Evolutionary conservation across 2,888 invertebrate species (phyloP).

Genomic region (Mechanitis mazaeus): DNA sequence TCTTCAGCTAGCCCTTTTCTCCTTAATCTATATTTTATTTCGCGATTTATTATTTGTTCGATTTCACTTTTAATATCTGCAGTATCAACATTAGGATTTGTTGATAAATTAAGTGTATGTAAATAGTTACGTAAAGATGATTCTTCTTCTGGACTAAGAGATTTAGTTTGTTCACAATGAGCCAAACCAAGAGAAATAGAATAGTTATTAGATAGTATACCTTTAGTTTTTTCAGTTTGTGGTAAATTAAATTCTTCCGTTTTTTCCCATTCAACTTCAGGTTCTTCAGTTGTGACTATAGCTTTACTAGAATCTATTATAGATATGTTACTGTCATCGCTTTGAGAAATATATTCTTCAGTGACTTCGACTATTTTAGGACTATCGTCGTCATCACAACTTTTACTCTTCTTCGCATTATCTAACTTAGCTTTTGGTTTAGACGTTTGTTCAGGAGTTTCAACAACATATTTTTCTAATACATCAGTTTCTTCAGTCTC

Average conservation of each 20-base stretch:
- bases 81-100: constrained; percentile 57
- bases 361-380: constrained; percentile 65
- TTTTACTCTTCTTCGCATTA: constrained; percentile 62
- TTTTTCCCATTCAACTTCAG: constrained; percentile 78
- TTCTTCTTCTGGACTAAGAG: constrained; percentile 77
- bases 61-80: constrained; percentile 67
- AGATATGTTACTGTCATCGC: constrained; percentile 45
- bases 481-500: constrained; percentile 9
- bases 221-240: constrained; percentile 47
- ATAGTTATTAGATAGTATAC: constrained; percentile 53
- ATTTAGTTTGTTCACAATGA: constrained; percentile 55
- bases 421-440: constrained; percentile 54
- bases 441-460: constrained; percentile 58
- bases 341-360: constrained; percentile 40
- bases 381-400: constrained; percentile 66
- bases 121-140: constrained; percentile 73
- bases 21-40: constrained; percentile 60
- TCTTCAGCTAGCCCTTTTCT: constrained; percentile 64
- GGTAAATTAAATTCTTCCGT: constrained; percentile 56
- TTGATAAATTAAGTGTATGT: constrained; percentile 73
- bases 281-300: constrained; percentile 80
- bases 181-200: constrained; percentile 63
- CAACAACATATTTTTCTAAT: constrained; percentile 51
- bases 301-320: constrained; percentile 68
- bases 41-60: constrained; percentile 63